Conservation (phyloP, 2,888 invertebrate genomes). For the Leptopilina myrica region DNA sequence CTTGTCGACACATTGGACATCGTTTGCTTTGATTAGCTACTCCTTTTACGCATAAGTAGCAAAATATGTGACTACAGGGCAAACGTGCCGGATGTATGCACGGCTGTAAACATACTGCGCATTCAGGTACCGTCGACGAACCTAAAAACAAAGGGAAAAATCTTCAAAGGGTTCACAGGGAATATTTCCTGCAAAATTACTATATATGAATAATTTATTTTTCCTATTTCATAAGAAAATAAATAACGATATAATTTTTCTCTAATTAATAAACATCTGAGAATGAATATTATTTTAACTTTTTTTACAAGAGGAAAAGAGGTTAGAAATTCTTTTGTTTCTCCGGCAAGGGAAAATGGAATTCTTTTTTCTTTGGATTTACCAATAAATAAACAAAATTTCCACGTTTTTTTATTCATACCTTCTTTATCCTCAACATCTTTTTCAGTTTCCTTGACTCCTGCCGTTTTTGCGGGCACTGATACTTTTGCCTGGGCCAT, state of each 20-base stretch:
- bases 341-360: background rate
- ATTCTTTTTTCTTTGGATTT: too few relatives aligned
- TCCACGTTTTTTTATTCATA: constrained; percentile 43
- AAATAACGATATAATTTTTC: background rate
- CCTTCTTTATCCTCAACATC: constrained; percentile 66
- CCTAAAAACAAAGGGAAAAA: constrained; percentile 51
- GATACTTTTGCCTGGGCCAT: constrained; percentile 66
- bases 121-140: constrained; percentile 80
- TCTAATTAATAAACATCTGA: too few relatives aligned
- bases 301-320: too few relatives aligned
- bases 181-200: background rate
- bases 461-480: constrained; percentile 54
- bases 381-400: too few relatives aligned
- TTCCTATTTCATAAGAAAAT: background rate
- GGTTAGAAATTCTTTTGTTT: too few relatives aligned
- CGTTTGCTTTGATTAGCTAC: constrained; percentile 90
- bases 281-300: too few relatives aligned
- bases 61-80: constrained; percentile 97
- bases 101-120: constrained; percentile 94
- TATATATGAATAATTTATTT: too few relatives aligned
- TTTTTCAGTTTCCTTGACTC: constrained; percentile 60
- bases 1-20: constrained; percentile 95
- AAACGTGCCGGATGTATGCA: constrained; percentile 94
- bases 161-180: background rate
- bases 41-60: constrained; percentile 97